phyloP scores from a whole-genome alignment of 2,888 invertebrate species.

The Thysanoteuthis rhombus region DNA sequence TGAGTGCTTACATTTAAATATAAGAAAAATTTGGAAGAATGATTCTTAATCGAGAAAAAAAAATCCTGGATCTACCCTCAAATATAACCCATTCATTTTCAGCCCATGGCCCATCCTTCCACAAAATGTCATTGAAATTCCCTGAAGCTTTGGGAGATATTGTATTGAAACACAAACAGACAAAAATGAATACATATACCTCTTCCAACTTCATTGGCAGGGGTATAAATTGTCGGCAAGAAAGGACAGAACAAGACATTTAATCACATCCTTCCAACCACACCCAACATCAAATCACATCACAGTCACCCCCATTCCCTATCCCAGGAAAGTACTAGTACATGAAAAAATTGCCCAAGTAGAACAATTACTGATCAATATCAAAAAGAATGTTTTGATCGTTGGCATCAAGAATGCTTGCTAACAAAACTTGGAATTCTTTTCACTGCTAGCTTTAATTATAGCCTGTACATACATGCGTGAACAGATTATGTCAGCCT shows the following conservation, averaged over 20 bases:
- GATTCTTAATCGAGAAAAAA: too few relatives aligned
- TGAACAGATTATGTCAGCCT: background rate
- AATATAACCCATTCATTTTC: too few relatives aligned
- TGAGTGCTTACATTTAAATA: too few relatives aligned
- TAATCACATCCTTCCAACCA: background rate
- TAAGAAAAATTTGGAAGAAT: too few relatives aligned
- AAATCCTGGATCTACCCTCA: too few relatives aligned
- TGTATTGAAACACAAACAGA: too few relatives aligned
- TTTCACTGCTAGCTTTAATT: background rate
- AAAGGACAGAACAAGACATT: background rate
- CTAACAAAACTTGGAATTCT: background rate
- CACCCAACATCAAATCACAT: background rate
- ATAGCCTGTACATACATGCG: background rate
- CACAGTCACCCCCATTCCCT: background rate
- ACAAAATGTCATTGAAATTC: too few relatives aligned
- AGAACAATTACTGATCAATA: background rate
- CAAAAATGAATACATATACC: too few relatives aligned
- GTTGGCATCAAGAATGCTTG: background rate
- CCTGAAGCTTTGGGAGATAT: too few relatives aligned
- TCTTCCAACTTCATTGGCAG: too few relatives aligned
- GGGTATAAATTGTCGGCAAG: background rate
- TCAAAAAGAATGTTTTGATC: background rate
- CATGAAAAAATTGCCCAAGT: background rate
- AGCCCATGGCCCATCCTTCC: too few relatives aligned
- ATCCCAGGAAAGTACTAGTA: background rate